A percentile compares a stretch with the other conserved stretches of the same genome.
These are phyloP conservation scores for Acrobasis consociella DNA, from an alignment of 2,888 invertebrate genomes.

Conservation along the genomic window DNA sequence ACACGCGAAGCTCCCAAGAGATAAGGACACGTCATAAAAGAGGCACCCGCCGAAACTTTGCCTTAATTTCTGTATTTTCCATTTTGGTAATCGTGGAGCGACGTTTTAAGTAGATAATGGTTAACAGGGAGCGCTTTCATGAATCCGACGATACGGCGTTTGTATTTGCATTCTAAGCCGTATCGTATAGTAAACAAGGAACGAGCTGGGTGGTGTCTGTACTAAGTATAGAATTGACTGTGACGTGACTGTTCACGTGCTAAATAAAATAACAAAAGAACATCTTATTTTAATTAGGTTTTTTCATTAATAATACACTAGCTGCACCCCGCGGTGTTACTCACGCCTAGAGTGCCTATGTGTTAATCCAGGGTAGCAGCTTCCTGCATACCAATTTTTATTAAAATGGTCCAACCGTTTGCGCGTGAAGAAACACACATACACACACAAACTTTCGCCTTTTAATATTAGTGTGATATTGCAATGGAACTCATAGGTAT, in stretches of 20 bases:
- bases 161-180: conserved; percentile 28
- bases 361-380: no score
- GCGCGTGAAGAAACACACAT: no score
- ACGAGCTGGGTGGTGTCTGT: conserved; percentile 10
- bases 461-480: no score
- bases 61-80: conserved; percentile 68
- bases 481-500: no score
- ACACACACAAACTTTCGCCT: no score
- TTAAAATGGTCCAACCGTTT: no score
- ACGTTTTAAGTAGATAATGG: conserved; percentile 51
- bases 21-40: conserved; percentile 79
- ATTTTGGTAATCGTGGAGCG: conserved; percentile 55
- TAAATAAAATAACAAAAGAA: neutral
- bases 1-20: conserved; percentile 61
- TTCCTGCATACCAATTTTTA: no score
- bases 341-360: no score
- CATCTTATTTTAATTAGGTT: neutral
- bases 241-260: neutral
- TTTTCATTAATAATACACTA: neutral
- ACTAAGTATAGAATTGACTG: neutral
- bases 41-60: conserved; percentile 70
- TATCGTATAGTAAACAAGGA: conserved; percentile 20
- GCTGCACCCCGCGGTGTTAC: no score
- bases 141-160: conserved; percentile 27
- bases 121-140: conserved; percentile 44